Conservation (phyloP, 2,797 vertebrate species). For the Myotis vivesi region DNA sequence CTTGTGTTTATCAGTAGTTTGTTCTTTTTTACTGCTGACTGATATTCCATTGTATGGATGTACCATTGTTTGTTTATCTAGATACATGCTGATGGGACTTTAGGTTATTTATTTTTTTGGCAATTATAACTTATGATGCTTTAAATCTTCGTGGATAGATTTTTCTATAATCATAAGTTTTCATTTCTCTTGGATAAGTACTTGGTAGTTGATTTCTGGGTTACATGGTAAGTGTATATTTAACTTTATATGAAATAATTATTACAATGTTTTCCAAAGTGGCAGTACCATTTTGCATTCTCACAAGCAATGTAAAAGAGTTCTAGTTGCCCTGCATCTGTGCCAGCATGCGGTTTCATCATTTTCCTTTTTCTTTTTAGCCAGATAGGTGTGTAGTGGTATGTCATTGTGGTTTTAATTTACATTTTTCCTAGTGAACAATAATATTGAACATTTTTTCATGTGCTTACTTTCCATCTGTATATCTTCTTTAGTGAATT, state of each 20-base stretch:
- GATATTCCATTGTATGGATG: background rate
- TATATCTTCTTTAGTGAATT: background rate
- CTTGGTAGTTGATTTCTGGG: constrained; percentile 2
- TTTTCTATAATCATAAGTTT: constrained; percentile 20
- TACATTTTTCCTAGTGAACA: background rate
- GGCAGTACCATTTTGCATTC: background rate
- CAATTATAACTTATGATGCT: background rate
- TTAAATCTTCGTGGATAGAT: background rate
- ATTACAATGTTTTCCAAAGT: background rate
- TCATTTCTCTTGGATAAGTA: background rate
- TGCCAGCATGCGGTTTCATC: background rate
- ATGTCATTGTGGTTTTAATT: constrained; percentile 26
- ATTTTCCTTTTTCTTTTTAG: background rate
- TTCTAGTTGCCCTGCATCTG: background rate
- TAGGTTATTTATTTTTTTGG: background rate
- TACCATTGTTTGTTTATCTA: background rate
- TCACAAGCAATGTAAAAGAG: background rate
- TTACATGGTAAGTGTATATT: constrained; percentile 20
- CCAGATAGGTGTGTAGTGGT: background rate
- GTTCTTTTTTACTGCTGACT: background rate
- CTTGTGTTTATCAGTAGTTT: background rate
- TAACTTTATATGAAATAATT: background rate
- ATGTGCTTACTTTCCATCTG: background rate
- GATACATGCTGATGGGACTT: background rate
- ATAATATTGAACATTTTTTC: background rate